Conservation (phyloP, 2,113 vertebrate genomes). For the Pseudonaja textilis region DNA sequence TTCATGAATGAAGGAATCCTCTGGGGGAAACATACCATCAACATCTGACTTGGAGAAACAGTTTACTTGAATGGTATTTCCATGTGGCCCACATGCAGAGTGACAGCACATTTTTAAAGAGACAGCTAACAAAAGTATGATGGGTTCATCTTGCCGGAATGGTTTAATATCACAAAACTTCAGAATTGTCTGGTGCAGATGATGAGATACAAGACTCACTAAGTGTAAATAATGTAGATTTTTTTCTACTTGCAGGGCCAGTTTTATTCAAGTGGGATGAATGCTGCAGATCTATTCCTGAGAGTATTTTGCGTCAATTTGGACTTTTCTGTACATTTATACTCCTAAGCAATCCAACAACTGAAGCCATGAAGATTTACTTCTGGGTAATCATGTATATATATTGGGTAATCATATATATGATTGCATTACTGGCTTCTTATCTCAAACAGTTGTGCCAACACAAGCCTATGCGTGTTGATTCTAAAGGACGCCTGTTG, state of each 20-base stretch:
- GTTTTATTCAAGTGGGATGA: neutral
- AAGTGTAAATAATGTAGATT: neutral
- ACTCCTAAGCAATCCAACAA: neutral
- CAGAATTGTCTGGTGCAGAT: neutral
- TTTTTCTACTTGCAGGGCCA: neutral
- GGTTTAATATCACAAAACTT: neutral
- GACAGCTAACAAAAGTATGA: neutral
- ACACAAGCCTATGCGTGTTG: neutral
- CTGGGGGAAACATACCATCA: neutral
- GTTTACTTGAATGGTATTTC: neutral
- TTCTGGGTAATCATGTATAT: neutral
- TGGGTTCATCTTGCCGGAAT: neutral
- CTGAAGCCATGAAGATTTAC: neutral
- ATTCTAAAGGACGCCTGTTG: neutral
- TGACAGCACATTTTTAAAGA: neutral
- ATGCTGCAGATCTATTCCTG: neutral
- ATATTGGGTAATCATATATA: too few species aligned
- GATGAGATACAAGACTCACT: neutral
- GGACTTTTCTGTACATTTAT: neutral
- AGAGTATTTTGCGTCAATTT: neutral
- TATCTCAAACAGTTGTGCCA: neutral
- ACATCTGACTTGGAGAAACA: neutral
- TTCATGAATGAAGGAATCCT: neutral
- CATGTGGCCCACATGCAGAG: neutral
- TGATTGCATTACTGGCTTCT: neutral